Percentiles rank a stretch among this genome's conserved stretches.
phyloP scores from a whole-genome alignment of 2,113 vertebrate species.

The Macrotus californicus region DNA sequence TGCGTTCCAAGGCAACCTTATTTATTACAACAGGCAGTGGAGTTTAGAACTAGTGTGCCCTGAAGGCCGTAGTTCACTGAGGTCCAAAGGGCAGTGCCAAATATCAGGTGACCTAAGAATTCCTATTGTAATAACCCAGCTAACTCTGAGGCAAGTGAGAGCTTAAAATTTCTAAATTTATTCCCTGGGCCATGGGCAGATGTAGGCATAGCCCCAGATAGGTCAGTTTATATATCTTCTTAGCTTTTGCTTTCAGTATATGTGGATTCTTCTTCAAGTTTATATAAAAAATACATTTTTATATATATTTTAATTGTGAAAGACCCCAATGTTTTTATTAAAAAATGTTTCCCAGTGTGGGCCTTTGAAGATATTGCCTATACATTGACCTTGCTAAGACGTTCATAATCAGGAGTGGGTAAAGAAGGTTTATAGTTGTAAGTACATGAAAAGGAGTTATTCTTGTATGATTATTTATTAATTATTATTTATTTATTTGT shows the following conservation, averaged over 20 bases:
- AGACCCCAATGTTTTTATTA: not conserved
- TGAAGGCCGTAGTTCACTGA: not conserved
- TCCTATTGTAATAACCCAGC: too few relatives aligned
- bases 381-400: not conserved
- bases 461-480: too few relatives aligned
- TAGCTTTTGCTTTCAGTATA: not conserved
- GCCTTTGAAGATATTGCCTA: not conserved
- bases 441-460: too few relatives aligned
- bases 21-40: not conserved
- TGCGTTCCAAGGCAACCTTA: not conserved
- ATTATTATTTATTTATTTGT: too few relatives aligned
- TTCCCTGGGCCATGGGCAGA: not conserved
- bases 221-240: not conserved
- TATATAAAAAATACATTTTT: not conserved
- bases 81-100: not conserved
- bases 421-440: too few relatives aligned
- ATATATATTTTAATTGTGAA: not conserved
- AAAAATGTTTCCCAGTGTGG: not conserved
- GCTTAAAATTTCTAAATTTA: not conserved
- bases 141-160: not conserved
- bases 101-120: not conserved
- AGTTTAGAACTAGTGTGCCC: too few relatives aligned
- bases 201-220: not conserved
- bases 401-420: not conserved
- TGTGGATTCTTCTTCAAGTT: not conserved